Base-by-base conservation (phyloP, 2,888 invertebrate species). In the Cheilosia urbana region DNA sequence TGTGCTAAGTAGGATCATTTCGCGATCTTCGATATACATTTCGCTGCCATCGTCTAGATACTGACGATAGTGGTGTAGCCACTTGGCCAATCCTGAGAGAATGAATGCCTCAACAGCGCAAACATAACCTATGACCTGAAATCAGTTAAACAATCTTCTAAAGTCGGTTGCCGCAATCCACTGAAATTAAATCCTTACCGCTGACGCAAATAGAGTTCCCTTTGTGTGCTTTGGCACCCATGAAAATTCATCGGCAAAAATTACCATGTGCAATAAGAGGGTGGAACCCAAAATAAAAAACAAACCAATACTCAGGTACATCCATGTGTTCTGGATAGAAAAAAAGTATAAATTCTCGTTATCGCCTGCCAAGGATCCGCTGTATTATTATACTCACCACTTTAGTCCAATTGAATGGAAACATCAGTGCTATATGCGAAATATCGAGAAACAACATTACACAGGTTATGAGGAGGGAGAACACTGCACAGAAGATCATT, bases 351-450 rank as follows among this genome's bases (percentile, higher is more conserved):
- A 51, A 30, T 15, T 21, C 21, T 0, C 58, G 13, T 30, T 34
- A 55, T 45, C 0, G 13, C 5, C 3, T 4, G 49, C 55, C 55
- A 58, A 49, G 11, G 3, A 9, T 11, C 7, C 4, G 7, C 4
- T n/a, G 6, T 13, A 21, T 88, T 88, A 93, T 95, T 13, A 24
- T 88, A 93, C 95, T 94, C 92, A 96, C 96, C 94, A 96, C 93
- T 94, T 95, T 95, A 88, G 95, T 94, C 96, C 96, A 96, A 91
- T 96, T 95, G 91, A 96, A 95, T 89, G 96, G 96, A 93, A 96
- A 96, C 93, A 96, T 94, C 92, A 96, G 95, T 91, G 95, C 94
- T 90, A 96, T 94, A 91, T 96, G 95, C 89, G 96, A 96, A 93
- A 96, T 95, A 93, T 96, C 96, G 91, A 96, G 95, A 93, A 96